These are phyloP conservation scores for Periophthalmodon schlosseri DNA, from an alignment of 2,113 vertebrate species.

Conservation along the genomic window DNA sequence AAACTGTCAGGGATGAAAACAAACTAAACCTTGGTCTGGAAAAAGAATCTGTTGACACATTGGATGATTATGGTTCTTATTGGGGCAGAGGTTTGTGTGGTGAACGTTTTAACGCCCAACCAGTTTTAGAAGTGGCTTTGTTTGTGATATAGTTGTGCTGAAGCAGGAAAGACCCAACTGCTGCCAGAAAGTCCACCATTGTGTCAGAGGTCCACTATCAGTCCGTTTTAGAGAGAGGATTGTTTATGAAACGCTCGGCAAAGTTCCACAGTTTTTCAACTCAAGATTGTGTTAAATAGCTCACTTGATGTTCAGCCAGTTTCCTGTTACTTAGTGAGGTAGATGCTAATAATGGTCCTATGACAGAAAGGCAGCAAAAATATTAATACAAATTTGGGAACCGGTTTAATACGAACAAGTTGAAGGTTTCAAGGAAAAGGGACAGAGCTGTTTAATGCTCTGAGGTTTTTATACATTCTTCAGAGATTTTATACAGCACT, in stretches of 20 bases:
- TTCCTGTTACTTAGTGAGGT: slow-evolving; percentile 2
- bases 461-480: not conserved
- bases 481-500: no score
- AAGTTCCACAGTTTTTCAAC: not conserved
- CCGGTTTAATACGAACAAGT: no score
- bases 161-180: slow-evolving; percentile 1
- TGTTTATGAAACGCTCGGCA: slow-evolving; percentile 3
- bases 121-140: not conserved
- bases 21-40: no score
- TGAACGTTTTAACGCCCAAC: not conserved
- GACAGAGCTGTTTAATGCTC: not conserved
- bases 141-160: not conserved
- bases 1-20: no score
- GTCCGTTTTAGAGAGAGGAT: not conserved
- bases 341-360: not conserved
- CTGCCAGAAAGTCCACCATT: slow-evolving; percentile 2
- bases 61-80: not conserved
- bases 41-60: no score
- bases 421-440: no score
- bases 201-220: not conserved
- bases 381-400: not conserved
- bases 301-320: slow-evolving; percentile 7
- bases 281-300: not conserved
- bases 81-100: slow-evolving; percentile 1
- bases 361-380: not conserved